Percentiles rank a stretch among this genome's conserved stretches.
Evolutionary conservation across 2,113 vertebrate species (phyloP).

Genomic region (Probosciger aterrimus): DNA sequence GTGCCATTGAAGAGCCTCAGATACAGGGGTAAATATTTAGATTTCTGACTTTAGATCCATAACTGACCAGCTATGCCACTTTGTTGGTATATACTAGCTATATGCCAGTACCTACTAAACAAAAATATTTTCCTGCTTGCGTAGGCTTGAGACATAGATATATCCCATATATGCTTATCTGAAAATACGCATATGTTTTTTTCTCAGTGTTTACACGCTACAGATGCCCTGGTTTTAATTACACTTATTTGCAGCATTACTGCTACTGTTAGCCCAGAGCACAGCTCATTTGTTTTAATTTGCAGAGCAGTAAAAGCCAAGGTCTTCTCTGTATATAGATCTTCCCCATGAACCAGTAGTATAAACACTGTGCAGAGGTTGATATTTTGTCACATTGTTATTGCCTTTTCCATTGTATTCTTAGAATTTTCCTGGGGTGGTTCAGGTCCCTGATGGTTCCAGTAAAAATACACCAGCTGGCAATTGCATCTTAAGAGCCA

Average conservation of each 20-base stretch:
- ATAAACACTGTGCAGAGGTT: background rate
- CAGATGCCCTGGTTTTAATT: background rate
- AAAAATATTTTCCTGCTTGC: background rate
- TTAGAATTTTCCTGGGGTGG: background rate
- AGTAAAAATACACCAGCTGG: background rate
- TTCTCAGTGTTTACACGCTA: background rate
- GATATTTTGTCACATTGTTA: background rate
- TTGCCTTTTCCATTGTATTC: background rate
- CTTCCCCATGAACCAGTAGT: background rate
- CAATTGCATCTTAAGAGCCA: background rate
- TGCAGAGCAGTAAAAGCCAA: background rate
- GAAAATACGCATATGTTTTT: background rate
- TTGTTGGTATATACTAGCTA: background rate
- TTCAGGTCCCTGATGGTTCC: background rate
- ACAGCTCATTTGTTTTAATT: slow-evolving; percentile 1
- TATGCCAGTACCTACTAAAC: background rate
- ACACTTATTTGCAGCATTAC: background rate
- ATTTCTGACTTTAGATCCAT: background rate
- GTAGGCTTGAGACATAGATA: background rate
- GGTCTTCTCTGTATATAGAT: background rate
- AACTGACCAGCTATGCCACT: background rate
- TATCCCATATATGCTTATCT: background rate
- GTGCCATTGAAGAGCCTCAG: background rate
- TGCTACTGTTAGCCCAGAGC: background rate
- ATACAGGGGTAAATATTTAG: background rate